These are phyloP conservation scores for Corvus cornix DNA, from an alignment of 2,113 vertebrate species.

Conservation along the genomic window DNA sequence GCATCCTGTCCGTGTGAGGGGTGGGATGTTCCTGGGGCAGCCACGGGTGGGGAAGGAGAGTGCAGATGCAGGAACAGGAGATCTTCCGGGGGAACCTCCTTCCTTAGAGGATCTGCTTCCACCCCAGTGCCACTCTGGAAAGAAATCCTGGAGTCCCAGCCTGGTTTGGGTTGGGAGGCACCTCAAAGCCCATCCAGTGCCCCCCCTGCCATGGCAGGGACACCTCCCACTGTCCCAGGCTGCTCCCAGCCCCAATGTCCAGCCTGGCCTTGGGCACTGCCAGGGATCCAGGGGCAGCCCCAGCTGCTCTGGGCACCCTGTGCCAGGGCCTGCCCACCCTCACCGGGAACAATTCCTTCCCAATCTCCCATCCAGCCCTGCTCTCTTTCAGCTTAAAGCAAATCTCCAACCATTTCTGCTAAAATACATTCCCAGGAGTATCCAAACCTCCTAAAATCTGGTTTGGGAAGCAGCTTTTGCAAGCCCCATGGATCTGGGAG, in stretches of 20 bases:
- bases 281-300: neutral
- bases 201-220: neutral
- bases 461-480: neutral
- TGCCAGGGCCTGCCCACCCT: neutral
- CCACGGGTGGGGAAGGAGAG: neutral
- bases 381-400: neutral
- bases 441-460: neutral
- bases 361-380: fast-evolving
- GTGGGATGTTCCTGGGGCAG: fast-evolving
- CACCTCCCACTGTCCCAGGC: neutral
- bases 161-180: too few relatives aligned
- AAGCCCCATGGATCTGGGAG: fast-evolving
- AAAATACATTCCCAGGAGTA: neutral
- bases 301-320: neutral
- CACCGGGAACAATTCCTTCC: neutral
- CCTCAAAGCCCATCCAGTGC: too few relatives aligned
- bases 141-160: neutral
- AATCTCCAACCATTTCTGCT: neutral
- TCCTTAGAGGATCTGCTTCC: neutral
- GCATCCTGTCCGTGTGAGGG: fast-evolving
- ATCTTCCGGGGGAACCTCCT: fast-evolving
- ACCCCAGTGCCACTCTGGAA: fast-evolving
- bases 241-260: neutral
- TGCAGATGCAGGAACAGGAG: fast-evolving
- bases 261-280: neutral